Percentiles rank a stretch among this genome's conserved stretches.
Conservation (phyloP, 2,888 invertebrate species). For the Eilema sororculum region DNA sequence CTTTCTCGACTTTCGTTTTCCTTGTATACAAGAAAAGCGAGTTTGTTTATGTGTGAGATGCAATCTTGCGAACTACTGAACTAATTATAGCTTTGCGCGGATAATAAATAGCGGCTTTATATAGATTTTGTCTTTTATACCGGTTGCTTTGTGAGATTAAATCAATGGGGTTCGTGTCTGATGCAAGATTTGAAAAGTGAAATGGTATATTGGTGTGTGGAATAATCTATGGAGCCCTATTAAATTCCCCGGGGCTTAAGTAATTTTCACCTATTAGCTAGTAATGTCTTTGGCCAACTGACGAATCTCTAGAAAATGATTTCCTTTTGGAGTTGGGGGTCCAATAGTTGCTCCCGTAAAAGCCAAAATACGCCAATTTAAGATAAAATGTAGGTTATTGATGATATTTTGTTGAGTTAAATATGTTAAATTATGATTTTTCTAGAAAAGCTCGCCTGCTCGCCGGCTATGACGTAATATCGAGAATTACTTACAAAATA, state of each 20-base stretch:
- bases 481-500: not conserved
- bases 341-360: too few species aligned
- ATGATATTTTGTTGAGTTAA: too few species aligned
- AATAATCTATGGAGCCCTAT: too few species aligned
- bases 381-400: too few species aligned
- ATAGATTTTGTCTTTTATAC: not conserved
- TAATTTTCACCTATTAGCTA: too few species aligned
- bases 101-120: not conserved
- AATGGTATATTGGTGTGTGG: not conserved
- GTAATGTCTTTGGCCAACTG: too few species aligned
- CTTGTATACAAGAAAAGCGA: not conserved
- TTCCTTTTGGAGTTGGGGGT: not conserved
- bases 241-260: not conserved
- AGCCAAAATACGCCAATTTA: too few species aligned
- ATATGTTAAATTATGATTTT: too few species aligned
- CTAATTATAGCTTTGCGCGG: not conserved
- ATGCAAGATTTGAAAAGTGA: not conserved
- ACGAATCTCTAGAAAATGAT: not conserved
- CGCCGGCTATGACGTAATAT: too few species aligned
- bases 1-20: conserved; percentile 11
- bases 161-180: not conserved
- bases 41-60: conserved; percentile 1
- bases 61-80: conserved; percentile 6
- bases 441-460: too few species aligned
- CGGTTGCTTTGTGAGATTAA: not conserved